phyloP scores from a whole-genome alignment of 2,888 invertebrate species.

The Timema cristinae region DNA sequence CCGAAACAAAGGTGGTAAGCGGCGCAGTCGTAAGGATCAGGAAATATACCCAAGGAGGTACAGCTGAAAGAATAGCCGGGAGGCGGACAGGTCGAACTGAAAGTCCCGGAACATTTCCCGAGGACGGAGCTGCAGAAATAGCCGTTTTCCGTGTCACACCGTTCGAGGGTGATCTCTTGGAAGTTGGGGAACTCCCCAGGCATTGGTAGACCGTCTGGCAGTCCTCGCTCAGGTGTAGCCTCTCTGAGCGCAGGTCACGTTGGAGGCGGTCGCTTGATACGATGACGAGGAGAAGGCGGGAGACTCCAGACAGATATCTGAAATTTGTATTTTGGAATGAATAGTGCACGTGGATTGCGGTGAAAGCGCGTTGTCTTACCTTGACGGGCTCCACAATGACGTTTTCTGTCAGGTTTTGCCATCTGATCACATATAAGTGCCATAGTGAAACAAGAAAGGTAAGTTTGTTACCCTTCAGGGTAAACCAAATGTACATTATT shows the following conservation, averaged over 20 bases:
- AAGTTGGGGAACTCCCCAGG: background rate
- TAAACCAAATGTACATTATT: too few species aligned
- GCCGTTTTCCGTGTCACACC: background rate
- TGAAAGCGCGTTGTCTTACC: too few species aligned
- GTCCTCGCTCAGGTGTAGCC: background rate
- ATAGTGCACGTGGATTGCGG: too few species aligned
- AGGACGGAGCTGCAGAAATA: slow-evolving; percentile 4
- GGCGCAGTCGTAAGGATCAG: slow-evolving; percentile 13
- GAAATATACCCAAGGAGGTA: slow-evolving; percentile 4
- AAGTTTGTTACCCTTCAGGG: too few species aligned
- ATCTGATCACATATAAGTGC: too few species aligned
- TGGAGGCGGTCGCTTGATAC: background rate
- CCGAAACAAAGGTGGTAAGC: background rate
- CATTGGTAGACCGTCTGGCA: slow-evolving; percentile 14
- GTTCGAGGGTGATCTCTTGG: slow-evolving; percentile 1
- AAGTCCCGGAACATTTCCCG: slow-evolving; percentile 5
- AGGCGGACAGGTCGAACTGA: slow-evolving; percentile 7
- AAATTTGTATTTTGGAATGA: too few species aligned
- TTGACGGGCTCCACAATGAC: too few species aligned
- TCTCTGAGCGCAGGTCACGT: background rate
- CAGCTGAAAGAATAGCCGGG: background rate
- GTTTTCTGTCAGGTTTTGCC: too few species aligned
- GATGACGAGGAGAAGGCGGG: too few species aligned
- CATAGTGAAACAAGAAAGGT: too few species aligned
- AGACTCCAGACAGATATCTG: too few species aligned